Conservation (phyloP, 2,888 invertebrate species). For the Capitulum mitella region DNA sequence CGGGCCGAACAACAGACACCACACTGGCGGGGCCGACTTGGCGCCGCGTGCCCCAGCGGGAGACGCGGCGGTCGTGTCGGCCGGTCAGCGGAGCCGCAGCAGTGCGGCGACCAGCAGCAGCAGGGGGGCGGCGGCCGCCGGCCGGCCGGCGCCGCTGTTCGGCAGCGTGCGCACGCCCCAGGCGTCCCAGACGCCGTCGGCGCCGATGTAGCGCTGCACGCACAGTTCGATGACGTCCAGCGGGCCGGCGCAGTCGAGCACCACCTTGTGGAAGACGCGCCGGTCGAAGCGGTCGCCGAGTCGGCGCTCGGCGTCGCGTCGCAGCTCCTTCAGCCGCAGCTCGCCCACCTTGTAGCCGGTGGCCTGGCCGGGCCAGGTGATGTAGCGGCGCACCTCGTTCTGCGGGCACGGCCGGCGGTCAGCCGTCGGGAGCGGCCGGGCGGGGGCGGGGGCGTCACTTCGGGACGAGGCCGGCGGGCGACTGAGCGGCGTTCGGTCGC, state of each 20-base stretch:
- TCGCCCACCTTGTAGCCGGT: constrained; percentile 42
- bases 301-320: constrained; percentile 39
- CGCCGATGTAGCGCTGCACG: constrained; percentile 37
- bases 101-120: not conserved
- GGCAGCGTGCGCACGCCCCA: not conserved
- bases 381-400: constrained; percentile 41
- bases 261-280: constrained; percentile 42
- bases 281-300: constrained; percentile 42
- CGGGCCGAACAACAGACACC: too few species aligned
- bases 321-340: constrained; percentile 40
- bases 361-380: constrained; percentile 43
- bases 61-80: not conserved
- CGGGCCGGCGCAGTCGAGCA: constrained; percentile 40
- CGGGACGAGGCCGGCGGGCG: too few species aligned
- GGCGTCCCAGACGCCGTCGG: constrained; percentile 1
- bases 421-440: not conserved
- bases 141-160: not conserved
- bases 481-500: too few species aligned
- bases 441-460: too few species aligned
- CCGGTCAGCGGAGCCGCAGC: not conserved
- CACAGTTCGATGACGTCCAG: constrained; percentile 40
- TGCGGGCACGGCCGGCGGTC: too few species aligned
- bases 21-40: too few species aligned
- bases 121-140: not conserved
- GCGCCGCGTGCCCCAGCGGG: too few species aligned